Conservation (phyloP, 1,140 invertebrate genomes). For the Aphis gossypii region DNA sequence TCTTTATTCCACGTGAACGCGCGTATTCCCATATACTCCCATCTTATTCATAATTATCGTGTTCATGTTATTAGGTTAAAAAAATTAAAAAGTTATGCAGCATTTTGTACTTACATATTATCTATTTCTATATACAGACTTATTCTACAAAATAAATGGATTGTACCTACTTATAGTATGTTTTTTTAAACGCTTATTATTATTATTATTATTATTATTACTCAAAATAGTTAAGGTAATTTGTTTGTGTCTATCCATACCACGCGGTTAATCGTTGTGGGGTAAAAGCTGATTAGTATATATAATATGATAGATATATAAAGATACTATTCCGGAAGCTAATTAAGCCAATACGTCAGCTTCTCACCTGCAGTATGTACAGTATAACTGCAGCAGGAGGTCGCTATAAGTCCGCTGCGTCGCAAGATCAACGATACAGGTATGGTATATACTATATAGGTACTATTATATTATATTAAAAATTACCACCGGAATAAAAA, state of each 20-base stretch:
- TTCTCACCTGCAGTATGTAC: background rate
- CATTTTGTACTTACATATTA: background rate
- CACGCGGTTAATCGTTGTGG: background rate
- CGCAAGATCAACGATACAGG: background rate
- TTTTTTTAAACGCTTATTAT: background rate
- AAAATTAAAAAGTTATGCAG: background rate
- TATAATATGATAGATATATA: background rate
- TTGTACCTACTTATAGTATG: background rate
- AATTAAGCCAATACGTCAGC: background rate
- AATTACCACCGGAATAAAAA: background rate
- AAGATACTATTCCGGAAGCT: slow-evolving; percentile 27
- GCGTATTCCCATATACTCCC: background rate
- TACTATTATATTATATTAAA: background rate
- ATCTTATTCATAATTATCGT: background rate
- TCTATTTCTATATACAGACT: background rate
- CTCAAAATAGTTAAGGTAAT: background rate
- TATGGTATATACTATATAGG: too few species aligned
- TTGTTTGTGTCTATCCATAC: background rate
- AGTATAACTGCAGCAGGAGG: background rate
- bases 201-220: background rate
- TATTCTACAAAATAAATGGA: background rate
- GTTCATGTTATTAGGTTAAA: background rate
- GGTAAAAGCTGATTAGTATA: background rate
- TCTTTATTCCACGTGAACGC: background rate
- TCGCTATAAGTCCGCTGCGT: background rate